These are phyloP conservation scores for Busseola fusca DNA, from an alignment of 2,888 invertebrate genomes.

Conservation along the genomic window DNA sequence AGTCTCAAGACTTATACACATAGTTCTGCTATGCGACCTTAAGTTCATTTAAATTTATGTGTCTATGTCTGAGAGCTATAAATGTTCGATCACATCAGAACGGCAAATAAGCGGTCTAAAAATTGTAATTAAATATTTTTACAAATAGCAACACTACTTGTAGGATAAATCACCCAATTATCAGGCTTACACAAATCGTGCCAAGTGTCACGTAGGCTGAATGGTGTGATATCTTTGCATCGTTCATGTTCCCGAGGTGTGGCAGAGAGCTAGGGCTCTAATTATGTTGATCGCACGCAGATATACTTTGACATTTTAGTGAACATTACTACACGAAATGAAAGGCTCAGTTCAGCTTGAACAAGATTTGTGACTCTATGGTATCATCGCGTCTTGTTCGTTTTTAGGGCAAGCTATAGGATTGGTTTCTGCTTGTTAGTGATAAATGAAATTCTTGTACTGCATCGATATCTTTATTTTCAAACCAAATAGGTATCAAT, in stretches of 20 bases:
- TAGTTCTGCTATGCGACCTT: background rate
- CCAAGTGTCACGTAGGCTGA: slow-evolving; percentile 68
- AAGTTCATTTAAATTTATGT: background rate
- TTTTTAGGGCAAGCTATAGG: slow-evolving; percentile 18
- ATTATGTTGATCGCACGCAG: slow-evolving; percentile 71
- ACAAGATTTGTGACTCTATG: slow-evolving; percentile 56
- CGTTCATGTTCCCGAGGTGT: slow-evolving; percentile 65
- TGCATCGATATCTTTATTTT: slow-evolving; percentile 14
- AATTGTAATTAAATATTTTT: background rate
- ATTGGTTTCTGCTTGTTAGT: slow-evolving; percentile 16
- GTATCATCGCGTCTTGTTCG: slow-evolving; percentile 43
- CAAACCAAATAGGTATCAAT: background rate
- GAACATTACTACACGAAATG: slow-evolving; percentile 42
- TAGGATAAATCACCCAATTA: slow-evolving; percentile 63
- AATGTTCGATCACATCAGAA: background rate
- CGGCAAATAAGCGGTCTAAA: background rate
- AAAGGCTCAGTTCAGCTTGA: slow-evolving; percentile 44
- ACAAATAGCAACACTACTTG: slow-evolving; percentile 28
- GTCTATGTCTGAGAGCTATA: background rate
- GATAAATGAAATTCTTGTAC: slow-evolving; percentile 8
- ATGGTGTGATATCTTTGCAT: slow-evolving; percentile 62
- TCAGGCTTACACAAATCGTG: slow-evolving; percentile 60
- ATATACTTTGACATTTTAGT: slow-evolving; percentile 70
- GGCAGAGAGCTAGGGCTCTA: slow-evolving; percentile 67
- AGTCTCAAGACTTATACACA: background rate